Percentiles rank a stretch among this genome's conserved stretches.
Conservation (phyloP, 2,113 vertebrate genomes). For the Abramis brama region DNA sequence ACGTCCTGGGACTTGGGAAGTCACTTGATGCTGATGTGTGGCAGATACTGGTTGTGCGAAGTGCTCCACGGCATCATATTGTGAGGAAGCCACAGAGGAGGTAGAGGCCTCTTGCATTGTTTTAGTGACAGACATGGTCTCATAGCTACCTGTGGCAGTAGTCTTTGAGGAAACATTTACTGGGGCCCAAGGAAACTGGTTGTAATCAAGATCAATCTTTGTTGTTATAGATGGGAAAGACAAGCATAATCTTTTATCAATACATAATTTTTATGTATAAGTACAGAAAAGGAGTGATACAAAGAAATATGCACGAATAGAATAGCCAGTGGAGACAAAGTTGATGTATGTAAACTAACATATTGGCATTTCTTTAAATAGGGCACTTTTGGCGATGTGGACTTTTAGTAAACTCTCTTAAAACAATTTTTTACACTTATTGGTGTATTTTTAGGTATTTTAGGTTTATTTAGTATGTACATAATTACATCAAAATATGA, state of each 20-base stretch:
- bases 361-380: not conserved
- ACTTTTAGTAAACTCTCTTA: not conserved
- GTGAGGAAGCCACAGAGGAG: slow-evolving; percentile 65
- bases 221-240: slow-evolving; percentile 61
- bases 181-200: slow-evolving; percentile 79
- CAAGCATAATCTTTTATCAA: slow-evolving; percentile 44
- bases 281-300: not conserved
- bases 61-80: slow-evolving; percentile 70
- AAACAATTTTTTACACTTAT: not conserved
- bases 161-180: slow-evolving; percentile 68
- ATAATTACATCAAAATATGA: not conserved
- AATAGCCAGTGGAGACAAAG: not conserved
- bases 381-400: not conserved
- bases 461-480: not conserved
- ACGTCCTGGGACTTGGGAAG: slow-evolving; percentile 67
- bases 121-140: slow-evolving; percentile 65
- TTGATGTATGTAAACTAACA: not conserved
- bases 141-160: slow-evolving; percentile 67
- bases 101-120: slow-evolving; percentile 51
- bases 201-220: slow-evolving; percentile 82
- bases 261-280: not conserved
- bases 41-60: slow-evolving; percentile 74
- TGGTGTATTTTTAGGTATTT: not conserved
- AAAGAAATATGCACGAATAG: not conserved
- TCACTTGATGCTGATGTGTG: slow-evolving; percentile 68